Evolutionary conservation across 2,113 vertebrate species (phyloP).

Genomic region (Ctenodactylus gundi): DNA sequence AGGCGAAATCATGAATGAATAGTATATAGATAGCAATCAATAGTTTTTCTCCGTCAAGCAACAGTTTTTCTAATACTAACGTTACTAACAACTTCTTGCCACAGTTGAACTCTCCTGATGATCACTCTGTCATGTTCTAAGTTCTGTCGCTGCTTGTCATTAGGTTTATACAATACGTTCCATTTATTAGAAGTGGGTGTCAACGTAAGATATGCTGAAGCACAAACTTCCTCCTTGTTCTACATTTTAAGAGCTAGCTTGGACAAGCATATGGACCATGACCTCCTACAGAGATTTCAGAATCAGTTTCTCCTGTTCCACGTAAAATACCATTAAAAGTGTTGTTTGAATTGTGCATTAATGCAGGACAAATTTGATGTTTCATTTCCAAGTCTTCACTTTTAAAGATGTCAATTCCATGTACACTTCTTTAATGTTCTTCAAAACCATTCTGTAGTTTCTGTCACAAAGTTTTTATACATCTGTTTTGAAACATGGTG

Average conservation of each 20-base stretch:
- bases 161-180: not conserved
- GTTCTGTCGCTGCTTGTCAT: not conserved
- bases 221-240: not conserved
- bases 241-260: not conserved
- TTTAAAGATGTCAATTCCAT: not conserved
- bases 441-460: not conserved
- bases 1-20: not conserved
- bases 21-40: not conserved
- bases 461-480: not conserved
- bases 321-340: not conserved
- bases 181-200: not conserved
- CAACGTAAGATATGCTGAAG: not conserved
- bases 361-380: not conserved
- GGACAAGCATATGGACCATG: not conserved
- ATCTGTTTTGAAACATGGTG: not conserved
- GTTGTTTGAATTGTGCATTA: not conserved
- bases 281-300: not conserved
- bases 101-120: not conserved
- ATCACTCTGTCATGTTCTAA: not conserved
- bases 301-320: not conserved
- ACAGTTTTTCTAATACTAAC: not conserved
- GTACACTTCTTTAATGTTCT: not conserved
- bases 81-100: not conserved
- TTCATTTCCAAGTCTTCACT: not conserved
- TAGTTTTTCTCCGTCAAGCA: not conserved